Evolutionary conservation across 1,140 invertebrate species (phyloP).

Genomic region (Zaprionus ornatus): DNA sequence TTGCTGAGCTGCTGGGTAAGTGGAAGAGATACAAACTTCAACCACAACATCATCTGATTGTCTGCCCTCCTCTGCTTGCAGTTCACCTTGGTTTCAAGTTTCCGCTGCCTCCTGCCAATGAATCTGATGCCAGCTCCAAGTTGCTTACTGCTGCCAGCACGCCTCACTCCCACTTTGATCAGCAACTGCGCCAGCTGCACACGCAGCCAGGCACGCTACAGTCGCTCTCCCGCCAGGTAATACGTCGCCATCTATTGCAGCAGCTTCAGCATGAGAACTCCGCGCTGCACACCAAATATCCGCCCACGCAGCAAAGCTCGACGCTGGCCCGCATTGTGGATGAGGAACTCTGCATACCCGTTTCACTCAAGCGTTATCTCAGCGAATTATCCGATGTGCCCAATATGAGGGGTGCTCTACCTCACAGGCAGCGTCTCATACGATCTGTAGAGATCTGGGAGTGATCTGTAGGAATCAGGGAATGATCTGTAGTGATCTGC

Average conservation of each 20-base stretch:
- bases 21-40: background rate
- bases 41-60: background rate
- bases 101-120: conserved; percentile 31
- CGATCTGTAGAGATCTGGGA: conserved; percentile 50
- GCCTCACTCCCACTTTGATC: conserved; percentile 28
- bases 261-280: conserved; percentile 35
- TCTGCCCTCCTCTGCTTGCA: conserved; percentile 15
- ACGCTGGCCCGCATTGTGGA: conserved; percentile 62
- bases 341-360: conserved; percentile 60
- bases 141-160: too few relatives aligned
- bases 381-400: conserved; percentile 68
- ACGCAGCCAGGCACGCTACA: conserved; percentile 57
- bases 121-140: background rate
- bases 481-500: conserved; percentile 36
- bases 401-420: conserved; percentile 23
- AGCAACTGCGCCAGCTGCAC: conserved; percentile 38
- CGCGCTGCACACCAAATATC: conserved; percentile 51
- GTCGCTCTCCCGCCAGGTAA: conserved; percentile 55
- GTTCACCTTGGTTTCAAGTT: conserved; percentile 69
- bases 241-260: conserved; percentile 52
- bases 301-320: conserved; percentile 55
- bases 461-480: conserved; percentile 54
- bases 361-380: conserved; percentile 63
- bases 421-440: background rate
- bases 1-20: conserved; percentile 67